phyloP scores from a whole-genome alignment of 2,888 invertebrate genomes.

The Colletes collaris region DNA sequence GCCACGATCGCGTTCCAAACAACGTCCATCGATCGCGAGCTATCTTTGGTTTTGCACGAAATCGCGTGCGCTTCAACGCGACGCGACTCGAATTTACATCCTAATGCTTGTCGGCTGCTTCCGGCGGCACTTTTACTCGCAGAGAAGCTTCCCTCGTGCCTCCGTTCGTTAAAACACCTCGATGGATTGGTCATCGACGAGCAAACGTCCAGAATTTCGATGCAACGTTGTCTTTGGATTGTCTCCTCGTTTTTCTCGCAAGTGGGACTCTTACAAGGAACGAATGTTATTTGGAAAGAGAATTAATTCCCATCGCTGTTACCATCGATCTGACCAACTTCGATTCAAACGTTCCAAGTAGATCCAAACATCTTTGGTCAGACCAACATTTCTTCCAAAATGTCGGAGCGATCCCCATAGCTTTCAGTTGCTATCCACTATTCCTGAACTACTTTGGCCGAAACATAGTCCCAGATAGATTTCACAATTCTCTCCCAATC shows the following conservation, averaged over 20 bases:
- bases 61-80: conserved; percentile 8
- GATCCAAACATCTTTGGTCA: too few species aligned
- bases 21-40: conserved; percentile 21
- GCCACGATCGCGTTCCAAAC: neutral
- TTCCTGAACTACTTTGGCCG: too few species aligned
- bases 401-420: too few species aligned
- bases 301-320: too few species aligned
- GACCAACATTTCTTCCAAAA: too few species aligned
- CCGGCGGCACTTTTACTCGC: neutral
- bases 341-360: too few species aligned
- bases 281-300: too few species aligned
- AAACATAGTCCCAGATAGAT: too few species aligned
- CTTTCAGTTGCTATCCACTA: too few species aligned
- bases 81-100: too few species aligned
- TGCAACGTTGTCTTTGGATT: neutral
- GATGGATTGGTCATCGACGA: neutral
- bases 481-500: neutral
- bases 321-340: too few species aligned
- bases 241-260: neutral
- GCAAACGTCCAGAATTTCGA: neutral
- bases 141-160: neutral
- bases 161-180: neutral
- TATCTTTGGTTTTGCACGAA: conserved; percentile 58
- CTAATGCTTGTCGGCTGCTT: neutral
- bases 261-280: too few species aligned